phyloP scores from a whole-genome alignment of 2,888 invertebrate genomes.

The Eumerus sabulonum region DNA sequence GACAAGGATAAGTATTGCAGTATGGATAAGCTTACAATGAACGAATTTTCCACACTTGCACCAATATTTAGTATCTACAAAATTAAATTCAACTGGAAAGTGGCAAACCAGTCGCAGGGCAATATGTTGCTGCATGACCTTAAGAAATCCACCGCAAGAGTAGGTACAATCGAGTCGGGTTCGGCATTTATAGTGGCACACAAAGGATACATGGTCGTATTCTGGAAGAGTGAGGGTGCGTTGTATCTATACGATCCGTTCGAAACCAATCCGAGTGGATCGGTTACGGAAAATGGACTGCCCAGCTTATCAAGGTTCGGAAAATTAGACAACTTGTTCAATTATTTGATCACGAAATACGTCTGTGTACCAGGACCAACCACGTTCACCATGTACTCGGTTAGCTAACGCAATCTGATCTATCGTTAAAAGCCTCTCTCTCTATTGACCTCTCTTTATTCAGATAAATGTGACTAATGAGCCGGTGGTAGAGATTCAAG shows the following conservation, averaged over 20 bases:
- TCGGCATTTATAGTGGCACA: slow-evolving; percentile 75
- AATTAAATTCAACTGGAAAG: slow-evolving; percentile 58
- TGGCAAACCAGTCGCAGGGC: slow-evolving; percentile 18
- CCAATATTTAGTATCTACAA: slow-evolving; percentile 72
- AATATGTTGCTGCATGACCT: slow-evolving; percentile 34
- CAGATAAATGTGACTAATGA: slow-evolving; percentile 42
- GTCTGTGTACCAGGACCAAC: slow-evolving; percentile 52
- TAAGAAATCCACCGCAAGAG: slow-evolving; percentile 37
- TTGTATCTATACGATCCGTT: slow-evolving; percentile 80
- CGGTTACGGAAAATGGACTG: slow-evolving; percentile 72
- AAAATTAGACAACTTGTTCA: slow-evolving; percentile 72
- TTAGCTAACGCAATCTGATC: slow-evolving; percentile 35
- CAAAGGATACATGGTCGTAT: slow-evolving; percentile 76
- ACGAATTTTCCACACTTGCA: slow-evolving; percentile 71
- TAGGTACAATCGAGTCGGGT: slow-evolving; percentile 50
- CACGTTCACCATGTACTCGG: slow-evolving; percentile 51
- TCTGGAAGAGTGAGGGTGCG: slow-evolving; percentile 77
- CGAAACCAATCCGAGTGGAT: slow-evolving; percentile 78
- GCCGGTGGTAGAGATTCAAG: slow-evolving; percentile 15
- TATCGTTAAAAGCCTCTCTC: slow-evolving; percentile 1
- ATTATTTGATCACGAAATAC: slow-evolving; percentile 75
- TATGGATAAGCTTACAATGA: slow-evolving; percentile 71
- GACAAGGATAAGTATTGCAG: slow-evolving; percentile 45
- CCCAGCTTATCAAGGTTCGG: slow-evolving; percentile 77
- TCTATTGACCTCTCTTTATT: background rate